Conservation (phyloP, 1,140 invertebrate genomes). For the Drosophila quadrilineata region DNA sequence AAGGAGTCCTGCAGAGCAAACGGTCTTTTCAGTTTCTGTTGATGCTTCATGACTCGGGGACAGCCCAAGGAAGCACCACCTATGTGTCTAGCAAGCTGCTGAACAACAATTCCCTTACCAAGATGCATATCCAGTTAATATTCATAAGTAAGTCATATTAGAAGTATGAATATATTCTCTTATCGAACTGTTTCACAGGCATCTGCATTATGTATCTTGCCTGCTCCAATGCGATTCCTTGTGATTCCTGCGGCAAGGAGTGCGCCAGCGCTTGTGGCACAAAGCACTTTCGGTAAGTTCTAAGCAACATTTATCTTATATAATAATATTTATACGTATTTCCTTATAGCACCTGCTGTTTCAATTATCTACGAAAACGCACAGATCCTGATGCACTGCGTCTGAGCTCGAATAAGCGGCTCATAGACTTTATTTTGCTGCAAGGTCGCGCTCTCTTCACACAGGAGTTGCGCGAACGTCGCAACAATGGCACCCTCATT, state of each 20-base stretch:
- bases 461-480: slow-evolving; percentile 54
- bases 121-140: slow-evolving; percentile 55
- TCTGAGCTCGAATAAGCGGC: slow-evolving; percentile 64
- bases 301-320: not conserved
- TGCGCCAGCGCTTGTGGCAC: slow-evolving; percentile 83
- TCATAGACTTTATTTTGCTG: slow-evolving; percentile 74
- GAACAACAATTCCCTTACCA: slow-evolving; percentile 21
- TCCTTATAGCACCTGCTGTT: slow-evolving; percentile 61
- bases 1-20: slow-evolving; percentile 9
- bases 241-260: slow-evolving; percentile 83
- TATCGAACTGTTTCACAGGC: slow-evolving; percentile 9
- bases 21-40: slow-evolving; percentile 60
- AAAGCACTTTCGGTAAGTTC: slow-evolving; percentile 81
- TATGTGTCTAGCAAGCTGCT: slow-evolving; percentile 43
- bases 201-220: slow-evolving; percentile 51
- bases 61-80: slow-evolving; percentile 28
- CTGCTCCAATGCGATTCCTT: slow-evolving; percentile 77
- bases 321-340: not conserved
- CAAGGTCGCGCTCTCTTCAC: slow-evolving; percentile 69
- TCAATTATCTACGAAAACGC: slow-evolving; percentile 78
- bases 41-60: slow-evolving; percentile 24
- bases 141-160: slow-evolving; percentile 44
- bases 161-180: not conserved
- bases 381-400: slow-evolving; percentile 62
- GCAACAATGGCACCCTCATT: slow-evolving; percentile 57